Evolutionary conservation across 2,113 vertebrate species (phyloP), one percentile per base, ranked within the genome.

Genomic region (Sterna hirundo): DNA sequence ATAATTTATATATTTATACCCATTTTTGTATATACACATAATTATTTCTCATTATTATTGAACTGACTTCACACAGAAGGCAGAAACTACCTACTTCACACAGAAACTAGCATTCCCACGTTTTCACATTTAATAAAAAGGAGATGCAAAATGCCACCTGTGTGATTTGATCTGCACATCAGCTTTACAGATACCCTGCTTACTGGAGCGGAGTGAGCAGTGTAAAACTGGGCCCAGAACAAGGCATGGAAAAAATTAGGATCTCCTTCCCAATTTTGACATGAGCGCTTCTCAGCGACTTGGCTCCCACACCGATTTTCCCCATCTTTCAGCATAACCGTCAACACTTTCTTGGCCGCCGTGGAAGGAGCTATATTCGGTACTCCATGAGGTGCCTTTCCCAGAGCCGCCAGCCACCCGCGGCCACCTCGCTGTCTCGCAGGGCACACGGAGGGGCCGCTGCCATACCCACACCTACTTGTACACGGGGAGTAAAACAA

Each of bases 141-240:
- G 18, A 62, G 61, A 58, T 71, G 57, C 9, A 46, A 89, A 91
- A 64, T 4, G 26, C 52, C 36, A 68, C n/a, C 20, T 11, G 2
- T 6, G 29, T 40, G 61, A 30, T n/a, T 26, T 10, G 14, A 42
- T 32, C n/a, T 8, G 58, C 54, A 5, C 7, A 36, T 22, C 29
- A n/a, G 21, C 34, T 52, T 32, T 23, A 44, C 22, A 42, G 34
- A 51, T 7, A 26, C 0, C 10, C 80, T 42, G 32, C 15, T 58
- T 10, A 19, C 0, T 2, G 21, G 38, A 60, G 72, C 46, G 13
- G 0, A 44, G 40, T 3, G 20, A 82, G 36, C 11, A 3, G 10
- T 0, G 4, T 23, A 27, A 74, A 91, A 84, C 26, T 0, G 42
- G 38, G 38, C 51, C 51, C 77, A 30, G 46, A 19, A 27, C 1